Evolutionary conservation across 2,888 invertebrate species (phyloP), one percentile per base, ranked within the genome.

Genomic region (Punctoribates punctum): DNA sequence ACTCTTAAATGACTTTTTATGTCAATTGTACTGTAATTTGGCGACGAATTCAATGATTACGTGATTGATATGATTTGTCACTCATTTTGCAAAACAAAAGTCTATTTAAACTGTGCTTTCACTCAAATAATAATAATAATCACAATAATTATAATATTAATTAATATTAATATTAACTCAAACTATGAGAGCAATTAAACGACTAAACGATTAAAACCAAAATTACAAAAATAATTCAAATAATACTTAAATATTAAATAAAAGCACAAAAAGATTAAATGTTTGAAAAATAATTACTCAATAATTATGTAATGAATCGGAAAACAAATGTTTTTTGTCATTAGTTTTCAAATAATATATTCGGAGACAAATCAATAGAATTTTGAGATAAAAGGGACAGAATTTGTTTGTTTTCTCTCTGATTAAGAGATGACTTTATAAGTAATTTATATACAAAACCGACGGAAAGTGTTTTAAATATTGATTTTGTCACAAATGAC

Each of bases 21-120:
- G 23, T 23, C 13, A 57, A 23, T 60, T 60, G 60, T 60, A 60
- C 60, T 60, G 13, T 23, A 60, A 27, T 60, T 60, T 60, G 60
- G 60, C 60, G 17, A 60, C 6, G n/a, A 54, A 54, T 54, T 54
- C 17, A 20, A 54, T 17, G 17, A 17, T 48, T 17, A 54, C 17
- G 54, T 54, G 54, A 54, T 54, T 54, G 54, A 54, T 54, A 54
- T 54, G 54, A 54, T 17, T 48, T 48, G 13, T 13, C 20, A n/a
- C n/a, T 54, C 54, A 54, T n/a, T n/a, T 34, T 34, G 34, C 54
- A 20, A 54, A 54, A 20, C 54, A 54, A 54, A 17, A 8, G n/a
- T 54, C 6, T 20, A 54, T 54, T 54, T 54, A 3, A 20, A n/a
- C n/a, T 54, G 54, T 54, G 20, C 20, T 54, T 54, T 54, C 54